Base-by-base conservation (phyloP, 2,888 invertebrate species). In the Drosophila rubida region DNA sequence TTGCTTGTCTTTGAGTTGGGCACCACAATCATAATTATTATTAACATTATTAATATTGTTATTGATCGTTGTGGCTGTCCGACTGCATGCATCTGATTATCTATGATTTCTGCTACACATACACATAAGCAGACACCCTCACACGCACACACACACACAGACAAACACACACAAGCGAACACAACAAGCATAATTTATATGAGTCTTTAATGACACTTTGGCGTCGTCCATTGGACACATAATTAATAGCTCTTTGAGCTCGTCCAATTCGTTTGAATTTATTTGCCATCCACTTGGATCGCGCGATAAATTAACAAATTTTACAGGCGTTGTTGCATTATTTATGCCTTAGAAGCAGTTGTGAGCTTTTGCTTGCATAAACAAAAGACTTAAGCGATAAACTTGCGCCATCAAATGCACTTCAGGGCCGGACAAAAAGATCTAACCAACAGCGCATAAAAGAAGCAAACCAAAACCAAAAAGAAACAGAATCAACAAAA, bases 361-460 rank as follows among this genome's bases (percentile, higher is more conserved):
- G 13, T 14, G 13, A 37, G 13, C 4, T n/a, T 37, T 37, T 37
- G 63, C 80, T 62, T 55, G 65, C 82, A 80, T 80, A 82, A 85
- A 75, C 80, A 82, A 82, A 82, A 82, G 80, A 69, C 60, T 81
- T 69, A 76, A 67, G 71, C 69, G 69, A 53, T 69, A 74, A 80
- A 78, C 78, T 76, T 82, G 67, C 54, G 62, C 62, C 70, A 75
- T 69, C 69, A 69, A 72, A 57, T 75, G 80, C 84, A 80, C 77
- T 63, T 80, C 68, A 80, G 71, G 75, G 78, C 80, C 77, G 60
- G 42, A 58, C 57, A 49, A 45, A 61, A 8, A 27, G 46, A 16
- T 41, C 19, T 37, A 37, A 48, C 41, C 61, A 42, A 60, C 32
- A 44, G 45, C 4, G 32, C 11, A 50, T 61, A 41, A 32, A 37